A percentile compares a stretch with the other conserved stretches of the same genome.
phyloP scores from a whole-genome alignment of 2,797 vertebrate genomes.

The Synanceia verrucosa region DNA sequence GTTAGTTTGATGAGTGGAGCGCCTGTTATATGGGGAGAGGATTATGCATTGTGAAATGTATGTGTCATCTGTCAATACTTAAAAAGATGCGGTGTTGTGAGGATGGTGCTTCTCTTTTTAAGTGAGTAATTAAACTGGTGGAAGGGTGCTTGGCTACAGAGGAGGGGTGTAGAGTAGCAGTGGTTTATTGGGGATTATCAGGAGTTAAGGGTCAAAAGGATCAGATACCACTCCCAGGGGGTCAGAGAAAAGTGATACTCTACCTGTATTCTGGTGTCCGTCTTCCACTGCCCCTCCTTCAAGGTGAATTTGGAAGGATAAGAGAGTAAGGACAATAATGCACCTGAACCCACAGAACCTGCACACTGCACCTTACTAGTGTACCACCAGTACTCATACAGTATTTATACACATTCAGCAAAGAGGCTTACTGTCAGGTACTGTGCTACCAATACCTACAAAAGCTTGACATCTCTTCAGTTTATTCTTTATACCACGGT shows the following conservation, averaged over 20 bases:
- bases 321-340: constrained; percentile 74
- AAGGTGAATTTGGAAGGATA: constrained; percentile 88
- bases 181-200: constrained; percentile 28
- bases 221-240: constrained; percentile 58
- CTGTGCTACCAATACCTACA: constrained; percentile 26
- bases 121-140: constrained; percentile 61
- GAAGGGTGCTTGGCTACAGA: constrained; percentile 24
- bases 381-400: constrained; percentile 43
- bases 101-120: constrained; percentile 74
- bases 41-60: constrained; percentile 66
- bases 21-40: constrained; percentile 41
- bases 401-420: constrained; percentile 32
- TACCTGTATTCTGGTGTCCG: constrained; percentile 94
- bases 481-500: constrained; percentile 30
- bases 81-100: constrained; percentile 68
- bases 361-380: constrained; percentile 60
- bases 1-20: constrained; percentile 55
- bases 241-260: constrained; percentile 84
- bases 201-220: constrained; percentile 40
- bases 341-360: constrained; percentile 65
- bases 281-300: constrained; percentile 93
- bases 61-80: constrained; percentile 62
- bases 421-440: constrained; percentile 21
- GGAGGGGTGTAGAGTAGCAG: constrained; percentile 7
- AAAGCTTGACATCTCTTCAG: constrained; percentile 7